Evolutionary conservation across 2,113 vertebrate species (phyloP).

Genomic region (Cyphomyrus discorhynchus): DNA sequence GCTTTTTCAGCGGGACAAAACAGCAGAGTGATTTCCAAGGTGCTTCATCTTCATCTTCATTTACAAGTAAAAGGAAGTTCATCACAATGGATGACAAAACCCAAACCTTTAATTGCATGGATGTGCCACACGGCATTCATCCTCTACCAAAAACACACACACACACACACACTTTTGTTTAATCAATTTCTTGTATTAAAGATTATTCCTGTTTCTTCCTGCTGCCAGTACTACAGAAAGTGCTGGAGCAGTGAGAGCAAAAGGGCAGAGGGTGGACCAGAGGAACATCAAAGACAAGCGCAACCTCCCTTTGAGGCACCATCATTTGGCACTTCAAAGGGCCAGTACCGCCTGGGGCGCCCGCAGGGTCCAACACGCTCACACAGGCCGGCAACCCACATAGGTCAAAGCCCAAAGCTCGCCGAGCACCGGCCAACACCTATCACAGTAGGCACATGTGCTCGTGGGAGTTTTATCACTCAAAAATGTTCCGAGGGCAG

Average conservation of each 20-base stretch:
- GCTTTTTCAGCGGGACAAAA: conserved; percentile 11
- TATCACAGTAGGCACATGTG: neutral
- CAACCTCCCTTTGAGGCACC: conserved; percentile 13
- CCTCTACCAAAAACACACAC: neutral
- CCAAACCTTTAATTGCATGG: conserved; percentile 13
- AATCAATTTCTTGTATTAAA: conserved; percentile 20
- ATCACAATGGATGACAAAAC: conserved; percentile 17
- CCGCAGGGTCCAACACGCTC: neutral
- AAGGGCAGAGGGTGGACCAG: conserved; percentile 1
- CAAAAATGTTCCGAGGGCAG: too few relatives aligned
- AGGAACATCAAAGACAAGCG: conserved; percentile 17
- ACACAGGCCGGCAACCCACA: neutral
- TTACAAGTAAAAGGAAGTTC: conserved; percentile 24
- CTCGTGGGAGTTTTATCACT: too few relatives aligned
- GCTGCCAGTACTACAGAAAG: conserved; percentile 1
- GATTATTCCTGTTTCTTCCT: conserved; percentile 10
- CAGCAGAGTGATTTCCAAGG: conserved; percentile 12
- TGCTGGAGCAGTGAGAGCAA: neutral
- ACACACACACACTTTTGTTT: conserved; percentile 8
- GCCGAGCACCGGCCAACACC: neutral
- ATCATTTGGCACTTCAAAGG: conserved; percentile 19
- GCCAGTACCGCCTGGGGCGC: neutral
- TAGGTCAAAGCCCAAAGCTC: neutral
- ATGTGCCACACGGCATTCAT: neutral
- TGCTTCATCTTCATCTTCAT: conserved; percentile 15